Evolutionary conservation across 2,888 invertebrate genomes (phyloP).

Genomic region (Drosophila longiperda): DNA sequence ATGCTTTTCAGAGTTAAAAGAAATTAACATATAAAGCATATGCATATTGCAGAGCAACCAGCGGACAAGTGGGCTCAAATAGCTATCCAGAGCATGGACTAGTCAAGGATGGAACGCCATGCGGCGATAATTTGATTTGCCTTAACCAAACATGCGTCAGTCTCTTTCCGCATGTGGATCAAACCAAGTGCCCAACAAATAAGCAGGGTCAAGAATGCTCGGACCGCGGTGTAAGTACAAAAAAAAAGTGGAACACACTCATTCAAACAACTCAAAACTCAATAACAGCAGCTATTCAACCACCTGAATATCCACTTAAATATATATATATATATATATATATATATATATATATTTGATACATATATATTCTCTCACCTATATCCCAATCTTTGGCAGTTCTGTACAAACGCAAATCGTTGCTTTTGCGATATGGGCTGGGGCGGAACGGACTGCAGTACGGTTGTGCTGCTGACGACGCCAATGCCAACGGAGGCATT

Average conservation of each 20-base stretch:
- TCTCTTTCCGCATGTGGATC: conserved; percentile 93
- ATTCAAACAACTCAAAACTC: not conserved
- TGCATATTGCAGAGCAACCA: conserved; percentile 88
- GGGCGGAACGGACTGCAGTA: conserved; percentile 95
- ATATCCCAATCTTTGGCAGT: conserved; percentile 86
- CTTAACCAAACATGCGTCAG: conserved; percentile 96
- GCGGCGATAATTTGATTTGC: conserved; percentile 96
- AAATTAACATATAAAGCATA: conserved; percentile 4
- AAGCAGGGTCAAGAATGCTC: conserved; percentile 96
- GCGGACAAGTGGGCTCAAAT: conserved; percentile 88
- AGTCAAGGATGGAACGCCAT: conserved; percentile 96
- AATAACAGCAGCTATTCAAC: not conserved
- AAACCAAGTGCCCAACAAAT: conserved; percentile 95
- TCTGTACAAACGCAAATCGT: conserved; percentile 95
- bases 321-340: not conserved
- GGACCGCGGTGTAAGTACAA: conserved; percentile 94
- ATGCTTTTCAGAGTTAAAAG: not conserved
- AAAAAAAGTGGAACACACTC: conserved; percentile 31
- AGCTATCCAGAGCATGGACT: conserved; percentile 93
- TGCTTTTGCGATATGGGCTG: conserved; percentile 96
- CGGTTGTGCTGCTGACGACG: conserved; percentile 89
- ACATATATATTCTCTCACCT: conserved; percentile 15
- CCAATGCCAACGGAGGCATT: conserved; percentile 86
- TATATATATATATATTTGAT: too few species aligned
- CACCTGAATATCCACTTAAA: conserved; percentile 22